Evolutionary conservation across 2,888 invertebrate genomes (phyloP), one percentile per base, ranked within the genome.

Genomic region (Drosophila infuscata): DNA sequence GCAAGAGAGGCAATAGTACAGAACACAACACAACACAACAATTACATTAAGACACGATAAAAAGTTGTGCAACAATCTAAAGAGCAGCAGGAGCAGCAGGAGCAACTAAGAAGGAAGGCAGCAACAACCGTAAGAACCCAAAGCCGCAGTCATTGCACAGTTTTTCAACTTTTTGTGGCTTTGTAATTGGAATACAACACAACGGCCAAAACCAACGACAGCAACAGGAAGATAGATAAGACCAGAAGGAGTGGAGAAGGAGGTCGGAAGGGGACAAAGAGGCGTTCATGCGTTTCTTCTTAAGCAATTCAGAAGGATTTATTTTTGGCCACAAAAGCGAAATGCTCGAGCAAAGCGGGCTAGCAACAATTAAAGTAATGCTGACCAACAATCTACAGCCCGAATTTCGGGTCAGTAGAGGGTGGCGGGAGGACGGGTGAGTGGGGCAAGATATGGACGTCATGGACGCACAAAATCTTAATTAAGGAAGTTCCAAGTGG

Each of bases 41-140:
- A 89, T 89, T 90, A 89, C 89, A 88, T 89, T 89, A 89, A 86
- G 86, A 83, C 78, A 81, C 86, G 89, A 90, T 89, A 90, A 90
- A 89, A 89, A 89, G 81, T 88, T 90, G 82, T 81, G 80, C 85
- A 84, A 83, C 80, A 82, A 82, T 80, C 86, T 81, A 68, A 75
- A 38, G 54, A 60, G 73, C 67, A 66, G 54, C 57, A 65, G 64
- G n/a, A 60, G 61, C 56, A 36, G 48, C 38, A 58, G 17, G 25
- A 12, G 33, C 33, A 25, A 15, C 46, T 46, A 32, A 53, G 38
- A 20, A 30, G 52, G 29, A 25, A 69, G 43, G 52, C 67, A 38
- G 15, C 46, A 46, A 25, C 2, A 25, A 46, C 25, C 46, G 46
- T 46, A 46, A 25, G 46, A 46, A 25, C 46, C 62, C 70, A 46